These are phyloP conservation scores for Bimastos eiseni DNA, from an alignment of 2,888 invertebrate genomes.

Conservation along the genomic window DNA sequence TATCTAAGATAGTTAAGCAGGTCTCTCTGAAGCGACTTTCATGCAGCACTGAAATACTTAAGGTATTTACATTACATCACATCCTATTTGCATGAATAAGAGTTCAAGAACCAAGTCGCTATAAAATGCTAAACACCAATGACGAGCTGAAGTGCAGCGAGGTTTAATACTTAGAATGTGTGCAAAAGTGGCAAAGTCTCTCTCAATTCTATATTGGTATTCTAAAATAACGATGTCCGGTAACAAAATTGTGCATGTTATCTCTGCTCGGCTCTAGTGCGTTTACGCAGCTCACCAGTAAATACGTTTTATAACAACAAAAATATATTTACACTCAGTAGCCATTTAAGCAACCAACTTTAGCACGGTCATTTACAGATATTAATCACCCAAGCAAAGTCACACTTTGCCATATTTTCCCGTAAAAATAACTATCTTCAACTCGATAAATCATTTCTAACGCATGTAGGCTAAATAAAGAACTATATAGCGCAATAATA, in stretches of 20 bases:
- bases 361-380: neutral
- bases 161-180: neutral
- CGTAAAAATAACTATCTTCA: neutral
- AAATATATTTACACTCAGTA: constrained; percentile 6
- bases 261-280: neutral
- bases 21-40: too few relatives aligned
- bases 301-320: neutral
- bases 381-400: neutral
- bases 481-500: neutral
- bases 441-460: neutral
- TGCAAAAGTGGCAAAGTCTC: neutral
- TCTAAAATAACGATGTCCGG: too few relatives aligned
- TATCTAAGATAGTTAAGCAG: too few relatives aligned
- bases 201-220: too few relatives aligned
- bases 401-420: neutral
- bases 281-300: neutral
- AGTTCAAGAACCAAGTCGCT: neutral
- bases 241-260: too few relatives aligned
- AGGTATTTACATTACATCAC: too few relatives aligned
- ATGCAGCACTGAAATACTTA: too few relatives aligned
- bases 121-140: neutral
- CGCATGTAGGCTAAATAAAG: neutral
- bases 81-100: neutral
- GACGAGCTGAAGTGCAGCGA: neutral
- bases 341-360: neutral